Percentiles rank a stretch among this genome's conserved stretches.
Conservation (phyloP, 2,113 vertebrate species). For the Leptobrachium leishanense region DNA sequence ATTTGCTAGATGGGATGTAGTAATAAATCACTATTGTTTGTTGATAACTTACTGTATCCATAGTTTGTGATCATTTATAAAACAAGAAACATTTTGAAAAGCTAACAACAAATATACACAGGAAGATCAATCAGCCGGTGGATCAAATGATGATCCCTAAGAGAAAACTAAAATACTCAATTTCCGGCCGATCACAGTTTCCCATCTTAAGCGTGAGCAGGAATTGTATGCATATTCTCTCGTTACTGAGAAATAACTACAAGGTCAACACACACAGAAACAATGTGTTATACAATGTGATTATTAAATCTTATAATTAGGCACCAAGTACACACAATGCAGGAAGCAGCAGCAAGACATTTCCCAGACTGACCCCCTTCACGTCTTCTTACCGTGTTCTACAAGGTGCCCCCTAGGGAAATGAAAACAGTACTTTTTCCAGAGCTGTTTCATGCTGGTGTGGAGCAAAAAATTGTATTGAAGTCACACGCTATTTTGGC, state of each 20-base stretch:
- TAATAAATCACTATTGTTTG: no score
- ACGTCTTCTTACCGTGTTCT: conserved; percentile 22
- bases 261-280: conserved; percentile 23
- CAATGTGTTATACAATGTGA: conserved; percentile 10
- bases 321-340: background rate
- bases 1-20: no score
- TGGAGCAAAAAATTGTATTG: conserved; percentile 3
- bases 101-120: no score
- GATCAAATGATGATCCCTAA: no score
- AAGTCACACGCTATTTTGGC: conserved; percentile 41
- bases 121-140: no score
- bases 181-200: background rate
- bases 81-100: no score
- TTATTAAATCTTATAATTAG: background rate
- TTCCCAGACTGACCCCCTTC: conserved; percentile 27
- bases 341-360: conserved; percentile 23
- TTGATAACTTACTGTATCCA: no score
- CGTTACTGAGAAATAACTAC: background rate
- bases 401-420: conserved; percentile 15
- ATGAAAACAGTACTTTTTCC: conserved; percentile 30
- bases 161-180: background rate
- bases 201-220: background rate
- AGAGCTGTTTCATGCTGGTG: conserved; percentile 18
- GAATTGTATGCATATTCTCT: background rate
- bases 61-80: no score